A percentile compares a stretch with the other conserved stretches of the same genome.
These are phyloP conservation scores for Heliconius hermathena DNA, from an alignment of 1,140 invertebrate genomes.

Conservation along the genomic window DNA sequence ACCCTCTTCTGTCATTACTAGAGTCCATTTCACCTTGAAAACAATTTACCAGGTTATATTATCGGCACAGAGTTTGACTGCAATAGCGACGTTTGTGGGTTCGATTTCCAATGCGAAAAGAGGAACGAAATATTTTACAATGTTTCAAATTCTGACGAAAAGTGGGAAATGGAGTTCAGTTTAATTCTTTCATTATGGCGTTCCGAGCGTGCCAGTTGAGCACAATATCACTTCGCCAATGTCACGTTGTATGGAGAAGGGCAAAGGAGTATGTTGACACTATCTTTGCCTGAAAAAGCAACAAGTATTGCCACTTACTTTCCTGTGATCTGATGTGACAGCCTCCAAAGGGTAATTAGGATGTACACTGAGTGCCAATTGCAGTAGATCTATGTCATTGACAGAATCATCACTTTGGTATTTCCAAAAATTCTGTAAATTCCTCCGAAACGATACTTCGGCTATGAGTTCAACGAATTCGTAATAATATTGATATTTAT, in stretches of 20 bases:
- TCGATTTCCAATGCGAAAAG: background rate
- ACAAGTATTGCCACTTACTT: background rate
- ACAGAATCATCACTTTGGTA: constrained; percentile 78
- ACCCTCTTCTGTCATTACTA: constrained; percentile 82
- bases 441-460: constrained; percentile 80
- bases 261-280: too few species aligned
- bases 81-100: background rate
- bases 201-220: too few species aligned
- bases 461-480: constrained; percentile 80
- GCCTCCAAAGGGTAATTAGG: constrained; percentile 50
- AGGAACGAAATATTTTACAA: too few species aligned
- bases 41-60: background rate
- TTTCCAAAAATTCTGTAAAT: constrained; percentile 80
- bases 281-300: background rate
- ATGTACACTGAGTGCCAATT: constrained; percentile 72
- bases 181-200: too few species aligned
- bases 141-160: too few species aligned
- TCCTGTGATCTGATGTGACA: constrained; percentile 44
- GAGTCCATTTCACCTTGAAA: constrained; percentile 68
- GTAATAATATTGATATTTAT: constrained; percentile 78
- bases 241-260: too few species aligned
- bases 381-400: constrained; percentile 73
- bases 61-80: too few species aligned
- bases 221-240: too few species aligned
- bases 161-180: too few species aligned